Evolutionary conservation across 2,797 vertebrate genomes (phyloP), one percentile per base, ranked within the genome.

Genomic region (Crossoptilon crossoptilon): DNA sequence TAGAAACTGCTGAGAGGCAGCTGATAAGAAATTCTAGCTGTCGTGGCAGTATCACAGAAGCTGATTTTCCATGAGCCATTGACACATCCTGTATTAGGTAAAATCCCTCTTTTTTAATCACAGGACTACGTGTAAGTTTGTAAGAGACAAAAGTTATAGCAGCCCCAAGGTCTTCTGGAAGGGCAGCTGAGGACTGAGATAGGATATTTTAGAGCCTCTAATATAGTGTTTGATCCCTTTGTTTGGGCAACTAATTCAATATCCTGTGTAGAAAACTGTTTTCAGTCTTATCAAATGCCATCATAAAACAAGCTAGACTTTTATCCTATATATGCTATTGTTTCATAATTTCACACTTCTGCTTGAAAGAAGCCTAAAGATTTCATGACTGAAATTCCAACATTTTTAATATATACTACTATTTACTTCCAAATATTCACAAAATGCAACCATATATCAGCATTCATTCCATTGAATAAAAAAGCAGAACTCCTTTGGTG

Each of bases 381-480:
- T 75, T 76, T 87, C 48, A 82, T 67, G 48, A 35, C 60, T 94
- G 71, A 93, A 90, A 82, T 95, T 22, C n/a, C 71, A 41, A 26
- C 53, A 78, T 69, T 73, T 91, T 86, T 80, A 92, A 70, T 75
- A 16, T 11, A 33, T 90, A 83, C 49, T 56, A 48, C 10, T 79
- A 53, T 90, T 94, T 91, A 71, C 44, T 90, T 94, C 44, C 48
- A 92, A 84, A 74, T 44, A 84, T 82, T 94, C 23, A 39, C 11
- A 44, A 44, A 92, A 79, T 60, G 60, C 27, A 78, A 11, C 88
- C 73, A 33, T 70, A 18, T 58, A 73, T 72, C 49, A 81, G 63
- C 80, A 93, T 64, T 90, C 59, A 88, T 94, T 88, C 64, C 76
- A 21, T 72, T 62, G 24, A 64, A 63, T 77, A 77, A 88, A 85